Evolutionary conservation across 1,140 invertebrate species (phyloP).

Genomic region (Bombyx mandarina): DNA sequence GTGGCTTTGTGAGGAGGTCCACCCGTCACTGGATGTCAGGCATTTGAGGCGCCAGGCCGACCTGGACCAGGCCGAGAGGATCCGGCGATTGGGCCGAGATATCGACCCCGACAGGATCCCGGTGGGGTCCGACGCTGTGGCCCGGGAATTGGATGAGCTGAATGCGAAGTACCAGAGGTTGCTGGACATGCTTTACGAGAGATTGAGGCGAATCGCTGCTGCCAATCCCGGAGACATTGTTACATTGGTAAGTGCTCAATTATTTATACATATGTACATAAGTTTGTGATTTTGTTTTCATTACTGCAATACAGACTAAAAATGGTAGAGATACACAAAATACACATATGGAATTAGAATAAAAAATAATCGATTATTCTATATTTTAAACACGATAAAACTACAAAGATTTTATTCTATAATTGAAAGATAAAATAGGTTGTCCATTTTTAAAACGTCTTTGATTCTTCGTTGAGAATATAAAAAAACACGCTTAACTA

Average conservation of each 20-base stretch:
- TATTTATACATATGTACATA: constrained; percentile 1
- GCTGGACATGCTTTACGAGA: constrained; percentile 80
- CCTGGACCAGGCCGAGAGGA: constrained; percentile 37
- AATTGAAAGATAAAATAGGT: too few relatives aligned
- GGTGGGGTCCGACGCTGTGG: constrained; percentile 84
- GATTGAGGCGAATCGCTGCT: constrained; percentile 72
- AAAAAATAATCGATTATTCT: too few relatives aligned
- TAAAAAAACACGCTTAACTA: too few relatives aligned
- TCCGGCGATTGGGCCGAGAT: constrained; percentile 27
- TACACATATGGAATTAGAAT: too few relatives aligned
- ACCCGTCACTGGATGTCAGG: constrained; percentile 83
- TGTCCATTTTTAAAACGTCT: too few relatives aligned
- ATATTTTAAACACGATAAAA: too few relatives aligned
- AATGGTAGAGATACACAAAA: too few relatives aligned
- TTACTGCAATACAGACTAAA: too few relatives aligned
- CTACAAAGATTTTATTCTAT: too few relatives aligned
- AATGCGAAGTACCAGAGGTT: constrained; percentile 86
- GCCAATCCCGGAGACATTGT: constrained; percentile 74
- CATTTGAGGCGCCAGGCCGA: constrained; percentile 58
- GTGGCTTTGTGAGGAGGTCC: constrained; percentile 87
- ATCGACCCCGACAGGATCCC: constrained; percentile 29
- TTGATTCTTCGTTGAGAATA: too few relatives aligned
- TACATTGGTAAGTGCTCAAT: constrained; percentile 75
- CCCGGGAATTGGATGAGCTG: constrained; percentile 87
- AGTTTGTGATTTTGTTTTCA: neutral